A percentile compares a stretch with the other conserved stretches of the same genome.
Conservation (phyloP, 2,888 invertebrate genomes). For the Meta bourneti region DNA sequence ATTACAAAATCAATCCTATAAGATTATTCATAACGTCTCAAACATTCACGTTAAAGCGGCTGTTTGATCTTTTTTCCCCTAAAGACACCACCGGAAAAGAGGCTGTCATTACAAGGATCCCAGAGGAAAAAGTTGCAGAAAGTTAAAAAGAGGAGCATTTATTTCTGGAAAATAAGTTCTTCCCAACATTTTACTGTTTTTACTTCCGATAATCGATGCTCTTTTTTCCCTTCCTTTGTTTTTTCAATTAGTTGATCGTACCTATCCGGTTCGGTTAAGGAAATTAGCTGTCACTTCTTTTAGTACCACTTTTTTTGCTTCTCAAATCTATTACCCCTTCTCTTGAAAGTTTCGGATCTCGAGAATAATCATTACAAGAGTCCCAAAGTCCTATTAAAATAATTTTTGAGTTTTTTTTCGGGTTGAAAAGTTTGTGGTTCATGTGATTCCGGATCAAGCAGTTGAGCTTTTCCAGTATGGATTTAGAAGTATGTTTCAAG, state of each 20-base stretch:
- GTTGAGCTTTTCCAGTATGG: too few species aligned
- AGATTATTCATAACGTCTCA: conserved; percentile 69
- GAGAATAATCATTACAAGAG: too few species aligned
- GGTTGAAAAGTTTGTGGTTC: too few species aligned
- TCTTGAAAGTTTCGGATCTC: too few species aligned
- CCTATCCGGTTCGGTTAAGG: background rate
- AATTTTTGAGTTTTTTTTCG: too few species aligned
- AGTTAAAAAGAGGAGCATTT: conserved; percentile 1
- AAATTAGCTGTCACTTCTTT: background rate
- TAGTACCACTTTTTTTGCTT: background rate
- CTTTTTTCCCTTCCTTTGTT: background rate
- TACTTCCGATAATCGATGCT: conserved; percentile 17
- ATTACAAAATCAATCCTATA: conserved; percentile 71
- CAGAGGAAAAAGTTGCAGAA: conserved; percentile 11
- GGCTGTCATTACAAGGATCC: conserved; percentile 22
- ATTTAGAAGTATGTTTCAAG: too few species aligned
- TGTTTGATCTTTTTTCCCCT: conserved; percentile 14
- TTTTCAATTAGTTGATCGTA: conserved; percentile 14
- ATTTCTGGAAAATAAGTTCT: conserved; percentile 11
- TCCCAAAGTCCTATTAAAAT: too few species aligned
- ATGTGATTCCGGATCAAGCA: too few species aligned
- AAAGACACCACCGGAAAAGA: conserved; percentile 3
- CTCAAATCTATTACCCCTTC: background rate
- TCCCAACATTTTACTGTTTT: conserved; percentile 31
- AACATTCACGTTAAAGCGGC: conserved; percentile 60